phyloP scores from a whole-genome alignment of 2,888 invertebrate species.

The Metalampra italica region DNA sequence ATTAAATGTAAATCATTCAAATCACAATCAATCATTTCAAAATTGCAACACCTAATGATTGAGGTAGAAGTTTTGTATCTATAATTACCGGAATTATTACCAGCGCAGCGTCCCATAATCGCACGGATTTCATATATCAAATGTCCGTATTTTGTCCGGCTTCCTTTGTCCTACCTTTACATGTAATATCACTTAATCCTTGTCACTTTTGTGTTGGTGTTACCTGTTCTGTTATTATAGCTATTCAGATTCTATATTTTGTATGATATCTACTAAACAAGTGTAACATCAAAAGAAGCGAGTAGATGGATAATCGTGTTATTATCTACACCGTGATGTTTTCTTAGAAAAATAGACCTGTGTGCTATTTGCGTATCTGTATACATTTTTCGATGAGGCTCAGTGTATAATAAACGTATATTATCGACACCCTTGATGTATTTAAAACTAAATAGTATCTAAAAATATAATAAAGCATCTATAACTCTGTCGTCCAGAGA shows the following conservation, averaged over 20 bases:
- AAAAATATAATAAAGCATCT: neutral
- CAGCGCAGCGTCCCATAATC: constrained; percentile 22
- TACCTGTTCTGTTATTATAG: too few relatives aligned
- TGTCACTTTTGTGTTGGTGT: constrained; percentile 14
- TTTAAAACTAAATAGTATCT: neutral
- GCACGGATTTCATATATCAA: constrained; percentile 41
- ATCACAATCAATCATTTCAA: neutral
- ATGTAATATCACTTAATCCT: constrained; percentile 20
- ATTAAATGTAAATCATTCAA: too few relatives aligned
- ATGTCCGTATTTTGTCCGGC: constrained; percentile 36
- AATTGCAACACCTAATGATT: neutral
- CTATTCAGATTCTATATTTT: neutral
- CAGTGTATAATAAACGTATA: neutral
- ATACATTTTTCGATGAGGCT: too few relatives aligned
- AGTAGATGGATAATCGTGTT: too few relatives aligned
- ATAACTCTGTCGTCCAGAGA: neutral
- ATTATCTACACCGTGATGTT: too few relatives aligned
- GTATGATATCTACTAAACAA: too few relatives aligned
- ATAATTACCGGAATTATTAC: constrained; percentile 24
- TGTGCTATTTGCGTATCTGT: too few relatives aligned
- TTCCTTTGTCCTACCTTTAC: constrained; percentile 35
- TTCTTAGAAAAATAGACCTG: too few relatives aligned
- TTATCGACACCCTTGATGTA: neutral
- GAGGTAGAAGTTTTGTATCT: constrained; percentile 6
- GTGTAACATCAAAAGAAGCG: too few relatives aligned